Evolutionary conservation across 2,113 vertebrate species (phyloP).

Genomic region (Morone saxatilis): DNA sequence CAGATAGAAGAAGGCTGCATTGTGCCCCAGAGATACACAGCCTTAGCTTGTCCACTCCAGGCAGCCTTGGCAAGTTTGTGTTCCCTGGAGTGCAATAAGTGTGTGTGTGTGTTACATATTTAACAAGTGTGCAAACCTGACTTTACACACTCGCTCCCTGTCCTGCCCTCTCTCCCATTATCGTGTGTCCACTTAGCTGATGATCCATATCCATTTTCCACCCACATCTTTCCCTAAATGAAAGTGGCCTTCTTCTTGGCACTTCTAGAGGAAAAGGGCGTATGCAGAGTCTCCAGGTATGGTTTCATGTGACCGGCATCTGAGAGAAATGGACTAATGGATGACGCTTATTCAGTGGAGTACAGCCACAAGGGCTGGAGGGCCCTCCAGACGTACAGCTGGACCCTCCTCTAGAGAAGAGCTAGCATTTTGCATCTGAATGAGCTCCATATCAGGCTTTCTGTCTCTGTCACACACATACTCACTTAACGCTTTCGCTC

Average conservation of each 20-base stretch:
- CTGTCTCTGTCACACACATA: slow-evolving; percentile 1
- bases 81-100: slow-evolving; percentile 46
- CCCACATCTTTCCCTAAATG: slow-evolving; percentile 16
- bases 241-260: slow-evolving; percentile 15
- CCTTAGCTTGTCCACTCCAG: slow-evolving; percentile 56
- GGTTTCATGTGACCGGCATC: slow-evolving; percentile 28
- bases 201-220: slow-evolving; percentile 48
- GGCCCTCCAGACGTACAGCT: slow-evolving; percentile 68
- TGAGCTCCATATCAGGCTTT: slow-evolving; percentile 31
- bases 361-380: slow-evolving; percentile 51
- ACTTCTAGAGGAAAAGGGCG: slow-evolving; percentile 17
- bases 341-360: slow-evolving; percentile 59
- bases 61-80: slow-evolving; percentile 54
- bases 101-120: slow-evolving; percentile 62
- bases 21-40: slow-evolving; percentile 57
- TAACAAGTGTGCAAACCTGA: slow-evolving; percentile 49
- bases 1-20: slow-evolving; percentile 43
- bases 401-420: slow-evolving; percentile 65
- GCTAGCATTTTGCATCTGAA: slow-evolving; percentile 63
- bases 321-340: slow-evolving; percentile 57
- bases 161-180: slow-evolving; percentile 26
- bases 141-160: slow-evolving; percentile 37
- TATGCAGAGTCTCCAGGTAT: slow-evolving; percentile 35
- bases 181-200: slow-evolving; percentile 47
- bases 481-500: slow-evolving; percentile 9